Conservation (phyloP, 1,140 invertebrate genomes). For the Ceratitis capitata region DNA sequence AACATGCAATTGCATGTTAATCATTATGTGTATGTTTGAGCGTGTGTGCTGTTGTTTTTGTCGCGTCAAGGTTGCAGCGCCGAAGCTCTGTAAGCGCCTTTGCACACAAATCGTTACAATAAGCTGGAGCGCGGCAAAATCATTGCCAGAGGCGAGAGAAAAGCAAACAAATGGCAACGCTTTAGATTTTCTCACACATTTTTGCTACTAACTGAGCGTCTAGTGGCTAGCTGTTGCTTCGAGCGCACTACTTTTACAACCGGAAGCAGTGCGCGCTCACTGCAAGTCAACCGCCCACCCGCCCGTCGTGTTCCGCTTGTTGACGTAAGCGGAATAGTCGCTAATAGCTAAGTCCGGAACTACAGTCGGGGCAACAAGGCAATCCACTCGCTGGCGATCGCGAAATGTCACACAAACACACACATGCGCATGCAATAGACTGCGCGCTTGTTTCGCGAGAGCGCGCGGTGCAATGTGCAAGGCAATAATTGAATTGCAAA, state of each 20-base stretch:
- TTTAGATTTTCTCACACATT: neutral
- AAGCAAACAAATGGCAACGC: neutral
- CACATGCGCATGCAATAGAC: neutral
- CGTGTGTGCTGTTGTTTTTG: constrained; percentile 22
- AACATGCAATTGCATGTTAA: constrained; percentile 19
- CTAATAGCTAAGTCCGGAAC: neutral
- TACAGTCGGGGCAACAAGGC: neutral
- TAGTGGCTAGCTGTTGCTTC: neutral
- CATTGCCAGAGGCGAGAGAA: neutral
- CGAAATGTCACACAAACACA: constrained; percentile 8
- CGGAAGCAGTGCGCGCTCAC: neutral
- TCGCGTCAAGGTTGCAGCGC: constrained; percentile 36
- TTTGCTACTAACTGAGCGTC: neutral
- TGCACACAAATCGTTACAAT: neutral
- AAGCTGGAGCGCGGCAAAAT: neutral
- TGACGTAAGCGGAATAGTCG: constrained; percentile 15
- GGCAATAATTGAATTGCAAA: constrained; percentile 29
- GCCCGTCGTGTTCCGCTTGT: neutral
- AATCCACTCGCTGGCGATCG: neutral
- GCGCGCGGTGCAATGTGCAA: constrained; percentile 13
- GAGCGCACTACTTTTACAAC: neutral
- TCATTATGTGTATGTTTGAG: neutral
- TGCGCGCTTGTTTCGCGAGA: neutral
- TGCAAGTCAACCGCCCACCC: neutral
- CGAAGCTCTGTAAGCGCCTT: neutral